Evolutionary conservation across 2,113 vertebrate genomes (phyloP), one percentile per base, ranked within the genome.

Genomic region (Dipodomys merriami): DNA sequence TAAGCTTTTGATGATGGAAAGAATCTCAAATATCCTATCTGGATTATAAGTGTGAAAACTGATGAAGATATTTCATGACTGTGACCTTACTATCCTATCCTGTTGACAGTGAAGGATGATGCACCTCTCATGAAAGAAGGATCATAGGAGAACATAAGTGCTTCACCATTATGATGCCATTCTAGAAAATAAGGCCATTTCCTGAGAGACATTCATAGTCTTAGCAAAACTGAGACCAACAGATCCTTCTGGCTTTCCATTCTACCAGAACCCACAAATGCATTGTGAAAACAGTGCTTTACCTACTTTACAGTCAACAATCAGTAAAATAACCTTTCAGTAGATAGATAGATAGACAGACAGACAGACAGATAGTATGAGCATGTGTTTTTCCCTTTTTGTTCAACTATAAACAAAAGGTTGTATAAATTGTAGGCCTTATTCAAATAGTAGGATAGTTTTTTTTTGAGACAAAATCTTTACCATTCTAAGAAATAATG

Each of bases 21-120:
- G 39, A 91, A 67, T 89, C 65, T 95, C 46, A 89, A 44, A 77
- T 73, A 60, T 49, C 2, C 39, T 82, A 49, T 76, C 67, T 78
- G 29, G 25, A 81, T 64, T 44, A 20, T 60, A 25, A 94, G 68
- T 86, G 68, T 83, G 33, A 33, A 95, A 84, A 49, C 49, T 49
- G 49, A 49, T 49, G 49, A 12, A 49, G 49, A 57, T 18, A 8
- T 64, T 23, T 33, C 7, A 68, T 29, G 25, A 35, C 9, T 85
- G 18, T 67, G 76, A 6, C 23, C 64, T 79, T 86, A 81, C 11
- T 25, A 33, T 78, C 25, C 69, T 72, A 78, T 82, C 77, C 67
- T 33, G 22, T 19, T 25, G 6, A 19, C 10, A 74, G 2, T 57
- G 67, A 86, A 35, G n/a, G 20, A 57, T 23, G 2, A 2, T 30